Percentiles rank a stretch among this genome's conserved stretches.
Evolutionary conservation across 2,888 invertebrate genomes (phyloP).

Genomic region (Ischnura elegans): DNA sequence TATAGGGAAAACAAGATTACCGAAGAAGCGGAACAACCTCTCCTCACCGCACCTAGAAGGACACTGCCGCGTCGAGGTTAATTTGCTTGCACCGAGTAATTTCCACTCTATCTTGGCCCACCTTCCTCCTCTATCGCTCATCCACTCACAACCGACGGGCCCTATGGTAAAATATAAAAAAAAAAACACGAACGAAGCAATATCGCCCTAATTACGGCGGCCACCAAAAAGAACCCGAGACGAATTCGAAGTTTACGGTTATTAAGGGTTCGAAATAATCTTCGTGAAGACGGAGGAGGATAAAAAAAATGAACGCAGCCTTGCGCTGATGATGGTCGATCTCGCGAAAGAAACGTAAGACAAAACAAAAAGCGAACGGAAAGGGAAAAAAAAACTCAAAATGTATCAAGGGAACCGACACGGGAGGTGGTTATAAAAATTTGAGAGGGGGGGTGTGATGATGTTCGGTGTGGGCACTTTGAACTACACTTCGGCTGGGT

Average conservation of each 20-base stretch:
- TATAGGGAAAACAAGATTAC: no score
- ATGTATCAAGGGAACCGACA: constrained; percentile 24
- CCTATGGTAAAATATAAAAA: neutral
- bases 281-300: neutral
- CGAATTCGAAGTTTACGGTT: constrained; percentile 37
- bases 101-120: neutral
- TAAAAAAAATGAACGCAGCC: neutral
- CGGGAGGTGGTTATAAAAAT: constrained; percentile 9
- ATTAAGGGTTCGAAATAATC: constrained; percentile 45
- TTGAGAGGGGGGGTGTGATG: neutral
- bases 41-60: no score
- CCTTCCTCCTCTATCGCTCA: neutral
- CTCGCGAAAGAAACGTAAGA: neutral
- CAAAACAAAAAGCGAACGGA: neutral
- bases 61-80: neutral
- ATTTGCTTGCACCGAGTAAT: neutral
- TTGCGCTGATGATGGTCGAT: constrained; percentile 25
- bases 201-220: constrained; percentile 34
- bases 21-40: no score
- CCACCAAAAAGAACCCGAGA: neutral
- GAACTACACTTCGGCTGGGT: constrained; percentile 30
- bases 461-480: constrained; percentile 45
- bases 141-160: neutral
- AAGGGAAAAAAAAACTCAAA: neutral
- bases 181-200: neutral